Evolutionary conservation across 2,797 vertebrate species (phyloP).

Genomic region (Leptodactylus fallax): DNA sequence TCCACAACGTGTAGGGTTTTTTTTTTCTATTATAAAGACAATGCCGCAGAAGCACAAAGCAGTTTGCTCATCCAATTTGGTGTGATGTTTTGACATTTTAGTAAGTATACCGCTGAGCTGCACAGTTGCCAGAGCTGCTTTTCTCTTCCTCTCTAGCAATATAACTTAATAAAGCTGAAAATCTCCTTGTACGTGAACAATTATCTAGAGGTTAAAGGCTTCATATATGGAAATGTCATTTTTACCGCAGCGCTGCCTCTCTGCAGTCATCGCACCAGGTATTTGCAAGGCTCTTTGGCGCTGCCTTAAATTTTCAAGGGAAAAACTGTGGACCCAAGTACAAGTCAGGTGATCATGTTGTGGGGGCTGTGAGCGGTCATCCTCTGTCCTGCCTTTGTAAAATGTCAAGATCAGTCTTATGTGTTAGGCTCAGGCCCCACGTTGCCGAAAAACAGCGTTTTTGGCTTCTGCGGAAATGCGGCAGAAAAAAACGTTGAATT

Average conservation of each 20-base stretch:
- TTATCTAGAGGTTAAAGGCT: neutral
- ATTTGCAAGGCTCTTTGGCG: too few relatives aligned
- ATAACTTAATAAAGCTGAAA: conserved; percentile 5
- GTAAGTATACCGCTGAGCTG: neutral
- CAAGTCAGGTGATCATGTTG: too few relatives aligned
- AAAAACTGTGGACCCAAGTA: too few relatives aligned
- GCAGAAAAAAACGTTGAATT: too few relatives aligned
- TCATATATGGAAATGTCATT: neutral
- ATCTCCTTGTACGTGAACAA: neutral
- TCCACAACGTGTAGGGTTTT: neutral
- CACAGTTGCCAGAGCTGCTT: neutral
- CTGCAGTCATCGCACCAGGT: neutral
- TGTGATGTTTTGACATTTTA: neutral
- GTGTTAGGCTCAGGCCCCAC: too few relatives aligned
- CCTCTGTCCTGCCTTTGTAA: too few relatives aligned
- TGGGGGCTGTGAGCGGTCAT: too few relatives aligned
- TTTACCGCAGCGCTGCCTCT: neutral
- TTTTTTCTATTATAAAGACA: conserved; percentile 8
- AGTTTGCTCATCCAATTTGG: conserved; percentile 10
- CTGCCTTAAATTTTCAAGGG: too few relatives aligned
- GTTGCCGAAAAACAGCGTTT: too few relatives aligned
- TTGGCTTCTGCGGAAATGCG: too few relatives aligned
- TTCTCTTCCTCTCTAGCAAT: neutral
- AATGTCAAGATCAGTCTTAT: too few relatives aligned
- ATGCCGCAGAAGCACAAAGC: neutral